Percentiles rank a stretch among this genome's conserved stretches.
Evolutionary conservation across 2,888 invertebrate genomes (phyloP).

Genomic region (Thelaira solivaga): DNA sequence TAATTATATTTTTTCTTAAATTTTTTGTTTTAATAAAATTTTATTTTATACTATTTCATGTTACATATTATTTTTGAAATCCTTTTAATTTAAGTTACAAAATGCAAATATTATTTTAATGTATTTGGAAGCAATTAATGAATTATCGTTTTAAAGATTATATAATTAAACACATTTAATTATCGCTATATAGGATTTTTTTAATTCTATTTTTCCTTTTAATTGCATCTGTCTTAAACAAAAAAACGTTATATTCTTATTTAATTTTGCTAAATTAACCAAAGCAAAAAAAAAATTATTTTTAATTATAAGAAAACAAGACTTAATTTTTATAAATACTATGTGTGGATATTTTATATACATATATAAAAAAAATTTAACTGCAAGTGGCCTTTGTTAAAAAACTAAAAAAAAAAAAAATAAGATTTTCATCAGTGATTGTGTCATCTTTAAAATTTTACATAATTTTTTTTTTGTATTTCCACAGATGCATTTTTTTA

Average conservation of each 20-base stretch:
- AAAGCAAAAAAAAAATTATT: background rate
- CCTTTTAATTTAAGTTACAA: constrained; percentile 30
- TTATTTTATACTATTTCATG: too few species aligned
- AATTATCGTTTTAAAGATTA: background rate
- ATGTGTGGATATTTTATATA: constrained; percentile 21
- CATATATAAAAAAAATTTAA: constrained; percentile 2
- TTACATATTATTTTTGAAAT: too few species aligned
- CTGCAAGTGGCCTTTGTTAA: constrained; percentile 38
- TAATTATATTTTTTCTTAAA: too few species aligned
- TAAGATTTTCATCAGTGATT: background rate
- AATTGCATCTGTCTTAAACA: constrained; percentile 14
- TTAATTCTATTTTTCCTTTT: background rate
- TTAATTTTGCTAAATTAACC: constrained; percentile 10
- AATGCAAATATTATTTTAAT: background rate
- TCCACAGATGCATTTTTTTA: constrained; percentile 42
- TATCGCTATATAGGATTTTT: background rate
- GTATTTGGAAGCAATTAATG: background rate
- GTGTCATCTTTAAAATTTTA: constrained; percentile 15
- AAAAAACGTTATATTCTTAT: background rate
- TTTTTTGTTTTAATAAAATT: too few species aligned
- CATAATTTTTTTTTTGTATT: constrained; percentile 3
- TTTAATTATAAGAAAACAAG: constrained; percentile 27
- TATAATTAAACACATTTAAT: background rate
- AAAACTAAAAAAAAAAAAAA: background rate
- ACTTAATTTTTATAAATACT: constrained; percentile 22